Percentiles rank a stretch among this genome's conserved stretches.
Evolutionary conservation across 1,140 invertebrate species (phyloP).

Genomic region (Euglossa dilemma): DNA sequence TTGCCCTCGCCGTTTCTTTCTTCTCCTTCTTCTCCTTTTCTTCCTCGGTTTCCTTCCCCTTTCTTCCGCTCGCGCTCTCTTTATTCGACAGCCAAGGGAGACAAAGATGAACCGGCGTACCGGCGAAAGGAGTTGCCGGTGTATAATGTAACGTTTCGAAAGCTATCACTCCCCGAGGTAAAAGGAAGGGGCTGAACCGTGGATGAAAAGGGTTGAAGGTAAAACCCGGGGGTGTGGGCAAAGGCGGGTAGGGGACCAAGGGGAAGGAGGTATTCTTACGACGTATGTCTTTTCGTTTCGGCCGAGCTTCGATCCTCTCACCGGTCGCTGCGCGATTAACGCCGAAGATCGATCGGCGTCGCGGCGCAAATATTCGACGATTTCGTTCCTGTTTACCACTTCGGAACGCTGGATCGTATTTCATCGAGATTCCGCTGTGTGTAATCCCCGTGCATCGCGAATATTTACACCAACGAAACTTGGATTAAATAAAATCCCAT

Average conservation of each 20-base stretch:
- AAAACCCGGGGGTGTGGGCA: slow-evolving; percentile 5
- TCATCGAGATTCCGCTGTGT: neutral
- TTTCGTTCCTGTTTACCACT: neutral
- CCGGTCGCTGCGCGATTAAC: too few species aligned
- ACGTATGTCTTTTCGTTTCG: neutral
- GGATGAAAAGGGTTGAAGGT: slow-evolving; percentile 34
- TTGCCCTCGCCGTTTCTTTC: neutral
- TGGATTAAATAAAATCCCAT: slow-evolving; percentile 16
- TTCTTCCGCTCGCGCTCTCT: neutral
- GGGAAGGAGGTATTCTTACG: neutral
- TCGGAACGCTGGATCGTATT: neutral
- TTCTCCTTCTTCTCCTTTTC: neutral
- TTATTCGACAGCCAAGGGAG: slow-evolving; percentile 5
- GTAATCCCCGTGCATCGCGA: neutral
- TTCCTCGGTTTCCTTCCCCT: neutral
- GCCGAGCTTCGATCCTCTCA: neutral
- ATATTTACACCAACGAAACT: neutral
- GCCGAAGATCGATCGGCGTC: neutral
- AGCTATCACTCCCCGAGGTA: slow-evolving; percentile 41
- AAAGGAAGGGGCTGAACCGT: slow-evolving; percentile 29
- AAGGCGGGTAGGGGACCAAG: neutral
- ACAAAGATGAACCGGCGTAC: slow-evolving; percentile 40
- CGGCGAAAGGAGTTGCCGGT: slow-evolving; percentile 38
- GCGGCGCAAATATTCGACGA: neutral
- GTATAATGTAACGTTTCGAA: slow-evolving; percentile 56